A percentile compares a stretch with the other conserved stretches of the same genome.
Evolutionary conservation across 2,113 vertebrate genomes (phyloP).

Genomic region (Eudyptes chrysolophus): DNA sequence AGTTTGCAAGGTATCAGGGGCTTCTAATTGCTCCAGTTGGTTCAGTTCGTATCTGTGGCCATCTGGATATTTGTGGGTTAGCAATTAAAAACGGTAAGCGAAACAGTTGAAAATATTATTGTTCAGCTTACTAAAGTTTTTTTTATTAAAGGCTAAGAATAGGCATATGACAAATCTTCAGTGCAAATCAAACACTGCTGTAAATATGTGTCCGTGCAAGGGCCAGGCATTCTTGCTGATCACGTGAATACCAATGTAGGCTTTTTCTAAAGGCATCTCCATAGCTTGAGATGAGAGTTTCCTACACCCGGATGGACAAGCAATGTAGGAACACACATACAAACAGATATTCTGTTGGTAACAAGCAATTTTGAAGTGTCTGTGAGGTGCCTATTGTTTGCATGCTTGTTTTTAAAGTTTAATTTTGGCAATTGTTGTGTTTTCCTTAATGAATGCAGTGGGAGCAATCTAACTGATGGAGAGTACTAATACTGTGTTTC

Average conservation of each 20-base stretch:
- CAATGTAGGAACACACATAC: accelerated
- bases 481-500: background rate
- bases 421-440: background rate
- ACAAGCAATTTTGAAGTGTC: background rate
- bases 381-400: background rate
- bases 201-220: background rate
- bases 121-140: background rate
- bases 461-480: background rate
- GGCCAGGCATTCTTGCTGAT: background rate
- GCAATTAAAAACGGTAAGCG: background rate
- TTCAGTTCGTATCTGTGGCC: background rate
- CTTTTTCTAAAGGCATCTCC: background rate
- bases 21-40: background rate
- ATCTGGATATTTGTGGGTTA: background rate
- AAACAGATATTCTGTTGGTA: background rate
- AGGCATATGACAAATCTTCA: background rate
- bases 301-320: background rate
- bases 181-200: accelerated
- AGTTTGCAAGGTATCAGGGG: background rate
- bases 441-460: background rate
- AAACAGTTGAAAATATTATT: background rate
- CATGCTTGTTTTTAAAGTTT: background rate
- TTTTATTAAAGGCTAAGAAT: background rate
- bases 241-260: accelerated
- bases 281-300: accelerated